Evolutionary conservation across 2,888 invertebrate genomes (phyloP).

Genomic region (Phalera bucephala): DNA sequence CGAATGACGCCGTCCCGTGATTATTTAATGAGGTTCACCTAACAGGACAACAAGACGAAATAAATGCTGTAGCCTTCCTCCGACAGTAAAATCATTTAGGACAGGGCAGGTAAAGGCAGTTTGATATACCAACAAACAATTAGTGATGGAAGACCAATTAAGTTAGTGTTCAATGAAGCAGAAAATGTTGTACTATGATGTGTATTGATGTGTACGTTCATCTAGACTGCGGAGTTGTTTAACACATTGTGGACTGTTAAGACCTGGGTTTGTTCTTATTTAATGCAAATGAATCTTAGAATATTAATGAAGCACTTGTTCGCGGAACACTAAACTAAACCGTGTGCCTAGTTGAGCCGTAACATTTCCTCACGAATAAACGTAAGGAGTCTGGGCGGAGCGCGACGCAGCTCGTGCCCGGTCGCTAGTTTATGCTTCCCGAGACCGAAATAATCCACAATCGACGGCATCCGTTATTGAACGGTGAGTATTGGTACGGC

Average conservation of each 20-base stretch:
- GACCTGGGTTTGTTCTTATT: constrained; percentile 1
- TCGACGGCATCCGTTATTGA: constrained; percentile 69
- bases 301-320: constrained; percentile 30
- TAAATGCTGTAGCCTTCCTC: constrained; percentile 23
- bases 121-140: too few species aligned
- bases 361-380: constrained; percentile 58
- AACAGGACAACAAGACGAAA: constrained; percentile 48
- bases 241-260: background rate
- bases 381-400: constrained; percentile 41
- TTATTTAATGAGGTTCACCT: constrained; percentile 55
- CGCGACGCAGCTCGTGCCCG: constrained; percentile 26
- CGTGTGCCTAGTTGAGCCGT: constrained; percentile 39
- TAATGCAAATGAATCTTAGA: background rate
- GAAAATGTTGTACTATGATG: too few species aligned
- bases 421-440: constrained; percentile 67
- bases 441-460: constrained; percentile 77
- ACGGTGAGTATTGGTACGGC: constrained; percentile 44
- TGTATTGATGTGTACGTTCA: too few species aligned
- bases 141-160: too few species aligned
- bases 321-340: constrained; percentile 41
- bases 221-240: too few species aligned
- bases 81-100: background rate
- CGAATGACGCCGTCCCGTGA: constrained; percentile 50
- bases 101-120: too few species aligned
- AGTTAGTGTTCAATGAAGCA: too few species aligned